Evolutionary conservation across 1,140 invertebrate genomes (phyloP).

Genomic region (Popillia japonica): DNA sequence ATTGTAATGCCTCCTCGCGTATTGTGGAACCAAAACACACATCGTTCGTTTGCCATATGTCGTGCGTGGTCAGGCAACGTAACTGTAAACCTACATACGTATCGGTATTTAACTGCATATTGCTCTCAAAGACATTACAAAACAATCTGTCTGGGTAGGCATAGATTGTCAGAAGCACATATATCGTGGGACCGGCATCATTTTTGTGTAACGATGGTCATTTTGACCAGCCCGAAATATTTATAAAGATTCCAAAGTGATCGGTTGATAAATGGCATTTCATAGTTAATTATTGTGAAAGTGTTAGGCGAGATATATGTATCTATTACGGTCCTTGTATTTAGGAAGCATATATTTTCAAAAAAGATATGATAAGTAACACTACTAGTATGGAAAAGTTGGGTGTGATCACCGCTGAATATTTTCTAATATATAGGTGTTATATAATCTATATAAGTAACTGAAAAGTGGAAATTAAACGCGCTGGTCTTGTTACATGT

Average conservation of each 20-base stretch:
- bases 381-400: not conserved
- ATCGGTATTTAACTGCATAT: not conserved
- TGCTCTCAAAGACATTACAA: not conserved
- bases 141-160: not conserved
- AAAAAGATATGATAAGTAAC: not conserved
- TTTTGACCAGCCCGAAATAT: not conserved
- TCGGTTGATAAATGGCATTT: not conserved
- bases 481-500: too few species aligned
- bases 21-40: not conserved
- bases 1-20: not conserved
- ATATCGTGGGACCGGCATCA: not conserved
- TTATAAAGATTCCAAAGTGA: not conserved
- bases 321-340: not conserved
- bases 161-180: too few species aligned
- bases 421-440: not conserved
- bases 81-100: not conserved
- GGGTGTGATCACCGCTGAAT: not conserved
- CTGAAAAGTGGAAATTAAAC: not conserved
- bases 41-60: not conserved
- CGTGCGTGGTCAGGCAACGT: not conserved
- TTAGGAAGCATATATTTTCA: not conserved
- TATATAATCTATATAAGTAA: not conserved
- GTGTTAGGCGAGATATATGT: not conserved
- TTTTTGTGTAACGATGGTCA: not conserved
- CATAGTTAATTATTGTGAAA: slow-evolving; percentile 3